Evolutionary conservation across 2,888 invertebrate genomes (phyloP).

Genomic region (Drosophila affinis): DNA sequence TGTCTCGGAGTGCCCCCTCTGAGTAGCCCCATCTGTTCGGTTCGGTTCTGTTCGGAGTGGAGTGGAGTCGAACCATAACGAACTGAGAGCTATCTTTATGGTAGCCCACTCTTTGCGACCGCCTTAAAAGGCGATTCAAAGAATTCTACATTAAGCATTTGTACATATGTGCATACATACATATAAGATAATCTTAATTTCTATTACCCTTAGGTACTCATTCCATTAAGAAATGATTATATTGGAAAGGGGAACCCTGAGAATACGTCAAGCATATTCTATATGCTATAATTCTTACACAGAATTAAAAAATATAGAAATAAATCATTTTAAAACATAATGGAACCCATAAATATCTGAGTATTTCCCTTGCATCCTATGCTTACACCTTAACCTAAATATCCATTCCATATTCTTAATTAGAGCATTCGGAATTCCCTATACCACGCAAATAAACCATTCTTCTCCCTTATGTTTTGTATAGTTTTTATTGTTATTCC

Average conservation of each 20-base stretch:
- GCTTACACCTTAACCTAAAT: background rate
- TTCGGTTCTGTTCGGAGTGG: too few relatives aligned
- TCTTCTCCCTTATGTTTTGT: background rate
- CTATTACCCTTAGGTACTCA: background rate
- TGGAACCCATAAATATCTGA: background rate
- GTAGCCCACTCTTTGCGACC: slow-evolving; percentile 23
- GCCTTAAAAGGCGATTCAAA: background rate
- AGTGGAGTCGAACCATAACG: slow-evolving; percentile 17
- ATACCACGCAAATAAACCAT: background rate
- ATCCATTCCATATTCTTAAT: background rate
- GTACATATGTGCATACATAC: too few relatives aligned
- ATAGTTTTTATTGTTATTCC: slow-evolving; percentile 4
- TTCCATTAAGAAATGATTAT: background rate
- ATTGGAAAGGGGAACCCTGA: too few relatives aligned
- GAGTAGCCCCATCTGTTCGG: background rate
- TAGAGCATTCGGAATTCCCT: slow-evolving; percentile 1
- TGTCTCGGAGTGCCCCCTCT: background rate
- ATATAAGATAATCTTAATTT: background rate
- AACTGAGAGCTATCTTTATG: slow-evolving; percentile 34
- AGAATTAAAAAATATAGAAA: too few relatives aligned
- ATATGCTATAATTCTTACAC: too few relatives aligned
- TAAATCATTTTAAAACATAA: too few relatives aligned
- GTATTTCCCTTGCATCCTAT: background rate
- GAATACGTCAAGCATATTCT: too few relatives aligned
- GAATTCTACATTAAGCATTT: background rate